These are phyloP conservation scores for Panurus biarmicus DNA, from an alignment of 2,113 vertebrate species.

Conservation along the genomic window DNA sequence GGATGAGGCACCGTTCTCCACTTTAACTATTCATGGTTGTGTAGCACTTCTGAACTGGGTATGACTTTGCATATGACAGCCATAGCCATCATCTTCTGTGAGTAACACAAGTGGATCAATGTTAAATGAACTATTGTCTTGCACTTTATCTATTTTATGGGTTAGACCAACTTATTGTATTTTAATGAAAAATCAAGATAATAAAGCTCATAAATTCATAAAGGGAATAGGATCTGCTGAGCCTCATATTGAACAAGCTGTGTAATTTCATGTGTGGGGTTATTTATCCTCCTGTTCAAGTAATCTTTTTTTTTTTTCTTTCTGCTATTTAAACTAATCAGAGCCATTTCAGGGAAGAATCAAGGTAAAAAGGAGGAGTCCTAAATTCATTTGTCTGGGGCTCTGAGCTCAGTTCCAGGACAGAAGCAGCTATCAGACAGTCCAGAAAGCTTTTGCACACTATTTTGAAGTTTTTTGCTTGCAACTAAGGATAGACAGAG, in stretches of 20 bases:
- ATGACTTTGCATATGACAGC: background rate
- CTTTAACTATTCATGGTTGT: background rate
- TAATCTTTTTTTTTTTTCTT: background rate
- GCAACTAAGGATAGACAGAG: background rate
- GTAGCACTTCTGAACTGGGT: background rate
- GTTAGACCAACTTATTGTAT: background rate
- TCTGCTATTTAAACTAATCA: background rate
- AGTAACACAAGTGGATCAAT: constrained; percentile 3
- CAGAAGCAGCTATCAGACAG: background rate
- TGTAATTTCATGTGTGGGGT: background rate
- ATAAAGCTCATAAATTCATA: constrained; percentile 39
- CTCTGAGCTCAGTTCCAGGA: background rate
- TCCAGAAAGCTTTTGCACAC: background rate
- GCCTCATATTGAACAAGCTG: background rate
- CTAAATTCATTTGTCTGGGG: background rate
- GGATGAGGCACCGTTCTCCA: accelerated
- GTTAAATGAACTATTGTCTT: constrained; percentile 4
- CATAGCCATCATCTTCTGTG: accelerated
- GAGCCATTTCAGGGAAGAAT: background rate
- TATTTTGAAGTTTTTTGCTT: background rate
- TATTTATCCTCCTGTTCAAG: background rate
- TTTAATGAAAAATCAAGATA: constrained; percentile 47
- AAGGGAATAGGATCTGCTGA: background rate
- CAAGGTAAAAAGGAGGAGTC: background rate
- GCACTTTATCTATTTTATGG: background rate